Conservation (phyloP, 1,140 invertebrate genomes). For the Drosophila arawakana region DNA sequence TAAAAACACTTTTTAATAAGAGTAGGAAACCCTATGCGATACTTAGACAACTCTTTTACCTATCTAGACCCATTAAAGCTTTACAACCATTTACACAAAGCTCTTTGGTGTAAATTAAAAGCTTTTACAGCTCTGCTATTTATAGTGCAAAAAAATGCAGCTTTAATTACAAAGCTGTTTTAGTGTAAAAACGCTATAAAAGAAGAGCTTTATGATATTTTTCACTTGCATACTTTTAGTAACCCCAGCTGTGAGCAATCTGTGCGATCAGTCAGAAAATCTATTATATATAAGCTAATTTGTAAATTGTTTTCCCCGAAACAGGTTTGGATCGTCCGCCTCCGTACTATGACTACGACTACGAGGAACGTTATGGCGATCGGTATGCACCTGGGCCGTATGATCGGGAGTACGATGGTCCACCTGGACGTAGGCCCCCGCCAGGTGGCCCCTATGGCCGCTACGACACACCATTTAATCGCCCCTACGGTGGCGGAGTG, state of each 20-base stretch:
- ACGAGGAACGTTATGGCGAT: conserved; percentile 78
- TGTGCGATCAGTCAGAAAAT: conserved; percentile 15
- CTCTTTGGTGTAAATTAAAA: background rate
- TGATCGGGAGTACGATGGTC: conserved; percentile 79
- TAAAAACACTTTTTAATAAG: too few relatives aligned
- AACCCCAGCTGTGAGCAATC: background rate
- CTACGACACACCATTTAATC: conserved; percentile 76
- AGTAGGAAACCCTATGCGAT: background rate
- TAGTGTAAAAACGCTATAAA: background rate
- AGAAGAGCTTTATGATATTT: conserved; percentile 20
- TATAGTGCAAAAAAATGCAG: conserved; percentile 7
- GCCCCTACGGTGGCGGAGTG: conserved; percentile 51
- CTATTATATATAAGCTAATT: background rate
- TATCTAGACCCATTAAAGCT: background rate
- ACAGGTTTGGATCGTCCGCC: conserved; percentile 80
- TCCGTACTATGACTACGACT: conserved; percentile 78
- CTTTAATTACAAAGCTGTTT: conserved; percentile 5
- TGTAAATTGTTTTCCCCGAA: background rate
- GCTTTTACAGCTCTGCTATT: background rate
- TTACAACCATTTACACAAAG: background rate
- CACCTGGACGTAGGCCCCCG: conserved; percentile 79
- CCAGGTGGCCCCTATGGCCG: conserved; percentile 71
- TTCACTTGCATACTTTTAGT: conserved; percentile 38
- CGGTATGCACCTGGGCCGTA: conserved; percentile 65
- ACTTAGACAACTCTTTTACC: background rate